Conservation (phyloP, 2,888 invertebrate genomes). For the Orthosia gothica region DNA sequence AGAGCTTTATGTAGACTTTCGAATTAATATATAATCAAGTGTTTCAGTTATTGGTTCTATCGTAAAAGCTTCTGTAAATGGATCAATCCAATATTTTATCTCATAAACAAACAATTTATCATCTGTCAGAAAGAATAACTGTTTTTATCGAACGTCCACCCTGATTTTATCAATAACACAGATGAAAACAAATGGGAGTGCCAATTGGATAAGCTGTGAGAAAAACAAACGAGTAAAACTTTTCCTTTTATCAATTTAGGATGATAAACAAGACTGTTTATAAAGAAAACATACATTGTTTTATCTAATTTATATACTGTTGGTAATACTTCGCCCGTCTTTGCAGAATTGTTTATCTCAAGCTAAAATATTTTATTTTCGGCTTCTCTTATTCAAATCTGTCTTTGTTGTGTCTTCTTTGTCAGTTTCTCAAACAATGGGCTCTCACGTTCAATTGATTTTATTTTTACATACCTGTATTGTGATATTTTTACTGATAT, state of each 20-base stretch:
- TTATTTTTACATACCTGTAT: background rate
- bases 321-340: slow-evolving; percentile 35
- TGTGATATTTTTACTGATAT: background rate
- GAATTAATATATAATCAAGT: background rate
- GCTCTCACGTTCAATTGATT: slow-evolving; percentile 15
- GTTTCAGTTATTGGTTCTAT: background rate
- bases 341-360: slow-evolving; percentile 43
- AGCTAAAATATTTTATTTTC: slow-evolving; percentile 40
- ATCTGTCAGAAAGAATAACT: slow-evolving; percentile 1
- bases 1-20: background rate
- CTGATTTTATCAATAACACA: slow-evolving; percentile 36
- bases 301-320: slow-evolving; percentile 58
- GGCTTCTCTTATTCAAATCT: slow-evolving; percentile 54
- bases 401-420: slow-evolving; percentile 31
- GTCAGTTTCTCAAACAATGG: slow-evolving; percentile 18
- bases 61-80: background rate
- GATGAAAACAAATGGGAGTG: slow-evolving; percentile 37
- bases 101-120: slow-evolving; percentile 6
- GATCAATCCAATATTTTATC: background rate
- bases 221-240: slow-evolving; percentile 41
- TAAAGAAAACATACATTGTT: slow-evolving; percentile 51
- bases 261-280: slow-evolving; percentile 44
- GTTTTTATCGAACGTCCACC: slow-evolving; percentile 15
- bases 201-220: slow-evolving; percentile 44
- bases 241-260: slow-evolving; percentile 40